Percentiles rank a stretch among this genome's conserved stretches.
Conservation (phyloP, 2,113 vertebrate genomes). For the Centropus bengalensis region DNA sequence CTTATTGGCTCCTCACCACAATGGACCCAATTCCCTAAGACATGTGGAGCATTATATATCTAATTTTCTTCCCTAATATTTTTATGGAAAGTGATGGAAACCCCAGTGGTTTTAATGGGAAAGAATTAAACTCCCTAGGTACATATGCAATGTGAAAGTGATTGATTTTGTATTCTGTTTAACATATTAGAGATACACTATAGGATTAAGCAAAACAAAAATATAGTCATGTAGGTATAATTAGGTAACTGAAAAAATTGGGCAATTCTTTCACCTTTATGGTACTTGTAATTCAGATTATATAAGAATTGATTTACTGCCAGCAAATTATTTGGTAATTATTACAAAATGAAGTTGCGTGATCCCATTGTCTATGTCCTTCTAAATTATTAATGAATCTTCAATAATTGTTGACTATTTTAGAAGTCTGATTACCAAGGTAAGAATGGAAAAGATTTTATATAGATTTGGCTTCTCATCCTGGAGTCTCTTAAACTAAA, state of each 20-base stretch:
- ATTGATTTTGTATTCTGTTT: background rate
- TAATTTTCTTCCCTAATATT: background rate
- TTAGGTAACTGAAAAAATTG: background rate
- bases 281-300: background rate
- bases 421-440: background rate
- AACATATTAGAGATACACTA: background rate
- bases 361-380: background rate
- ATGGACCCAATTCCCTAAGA: background rate
- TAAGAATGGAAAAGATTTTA: background rate
- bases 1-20: background rate
- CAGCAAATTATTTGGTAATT: background rate
- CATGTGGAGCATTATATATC: background rate
- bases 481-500: background rate
- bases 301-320: background rate
- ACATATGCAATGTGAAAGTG: background rate
- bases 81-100: background rate
- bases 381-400: background rate
- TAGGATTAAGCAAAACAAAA: background rate
- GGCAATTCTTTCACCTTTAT: background rate
- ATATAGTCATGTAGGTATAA: background rate
- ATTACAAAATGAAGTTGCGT: background rate
- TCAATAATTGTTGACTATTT: background rate
- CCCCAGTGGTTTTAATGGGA: background rate
- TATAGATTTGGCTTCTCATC: background rate
- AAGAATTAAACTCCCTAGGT: background rate